Conservation (phyloP, 2,888 invertebrate species). For the Baccha elongata region DNA sequence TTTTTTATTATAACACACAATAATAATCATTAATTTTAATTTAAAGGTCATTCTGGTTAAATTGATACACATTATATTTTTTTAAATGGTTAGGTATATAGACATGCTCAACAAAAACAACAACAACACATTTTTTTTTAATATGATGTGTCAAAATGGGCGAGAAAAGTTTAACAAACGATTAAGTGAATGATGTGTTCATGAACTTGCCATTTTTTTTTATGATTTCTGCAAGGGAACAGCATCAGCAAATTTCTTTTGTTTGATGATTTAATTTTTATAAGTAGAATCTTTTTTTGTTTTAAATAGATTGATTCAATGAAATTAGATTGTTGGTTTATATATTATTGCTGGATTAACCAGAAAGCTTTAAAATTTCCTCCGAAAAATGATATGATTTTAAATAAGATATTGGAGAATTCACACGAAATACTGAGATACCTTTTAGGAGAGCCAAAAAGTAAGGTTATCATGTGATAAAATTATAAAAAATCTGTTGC, state of each 20-base stretch:
- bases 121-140: neutral
- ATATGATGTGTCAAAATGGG: conserved; percentile 5
- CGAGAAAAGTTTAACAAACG: conserved; percentile 13
- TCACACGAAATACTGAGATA: no score
- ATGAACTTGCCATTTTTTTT: conserved; percentile 5
- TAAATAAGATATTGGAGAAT: no score
- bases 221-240: conserved; percentile 12
- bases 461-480: no score
- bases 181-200: conserved; percentile 7
- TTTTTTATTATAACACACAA: neutral
- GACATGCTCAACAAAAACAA: neutral
- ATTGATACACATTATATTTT: conserved; percentile 41
- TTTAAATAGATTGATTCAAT: neutral
- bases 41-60: conserved; percentile 60
- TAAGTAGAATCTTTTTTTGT: neutral
- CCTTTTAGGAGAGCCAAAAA: no score
- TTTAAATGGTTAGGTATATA: neutral
- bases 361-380: no score
- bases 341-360: no score
- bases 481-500: no score
- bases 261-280: neutral
- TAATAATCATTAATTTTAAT: conserved; percentile 53
- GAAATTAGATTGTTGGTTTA: no score
- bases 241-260: conserved; percentile 4
- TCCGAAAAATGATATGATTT: no score